Conservation (phyloP, 64 coral and sea anemone genomes). For the Trachythela sp. region DNA sequence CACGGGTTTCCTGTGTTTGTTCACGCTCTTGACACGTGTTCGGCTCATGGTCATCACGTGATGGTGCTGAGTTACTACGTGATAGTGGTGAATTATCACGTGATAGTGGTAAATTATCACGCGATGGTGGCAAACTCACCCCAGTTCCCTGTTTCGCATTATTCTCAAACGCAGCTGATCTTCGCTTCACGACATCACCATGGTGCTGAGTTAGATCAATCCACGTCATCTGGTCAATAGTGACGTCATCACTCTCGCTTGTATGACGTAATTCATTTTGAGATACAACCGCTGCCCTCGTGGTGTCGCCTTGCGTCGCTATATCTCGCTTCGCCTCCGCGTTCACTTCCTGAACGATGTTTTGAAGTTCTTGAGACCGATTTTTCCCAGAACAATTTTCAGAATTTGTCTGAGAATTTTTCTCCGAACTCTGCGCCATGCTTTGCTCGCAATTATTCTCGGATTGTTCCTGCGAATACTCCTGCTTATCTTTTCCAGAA, state of each 20-base stretch:
- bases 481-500: too few relatives aligned
- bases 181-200: background rate
- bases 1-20: background rate
- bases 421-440: background rate
- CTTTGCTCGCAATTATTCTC: background rate
- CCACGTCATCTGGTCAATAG: slow-evolving; percentile 4
- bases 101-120: too few relatives aligned
- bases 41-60: background rate
- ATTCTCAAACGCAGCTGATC: slow-evolving; percentile 7
- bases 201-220: background rate
- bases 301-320: background rate
- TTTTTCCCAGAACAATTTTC: background rate
- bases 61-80: too few relatives aligned
- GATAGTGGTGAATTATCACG: too few relatives aligned
- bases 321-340: background rate
- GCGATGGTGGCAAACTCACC: background rate
- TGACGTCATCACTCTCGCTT: background rate
- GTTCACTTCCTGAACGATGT: background rate
- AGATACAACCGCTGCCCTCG: background rate
- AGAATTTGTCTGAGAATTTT: background rate
- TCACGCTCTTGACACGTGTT: background rate
- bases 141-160: background rate
- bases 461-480: background rate
- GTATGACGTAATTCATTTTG: slow-evolving; percentile 11
- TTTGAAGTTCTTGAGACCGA: background rate